Percentiles rank a stretch among this genome's conserved stretches.
Conservation (phyloP, 2,113 vertebrate species). For the Limanda limanda region DNA sequence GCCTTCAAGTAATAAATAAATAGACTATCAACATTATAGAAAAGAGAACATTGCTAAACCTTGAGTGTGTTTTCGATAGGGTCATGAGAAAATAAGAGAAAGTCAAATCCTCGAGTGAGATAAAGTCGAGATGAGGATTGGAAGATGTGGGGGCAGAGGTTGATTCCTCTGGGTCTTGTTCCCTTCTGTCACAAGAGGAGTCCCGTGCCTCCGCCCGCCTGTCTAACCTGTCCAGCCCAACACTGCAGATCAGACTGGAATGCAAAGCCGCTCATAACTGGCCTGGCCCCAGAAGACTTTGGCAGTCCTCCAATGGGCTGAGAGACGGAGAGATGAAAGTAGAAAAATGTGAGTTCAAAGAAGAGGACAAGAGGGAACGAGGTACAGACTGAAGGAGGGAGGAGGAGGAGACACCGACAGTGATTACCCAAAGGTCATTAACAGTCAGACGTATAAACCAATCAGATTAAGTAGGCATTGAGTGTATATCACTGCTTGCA, state of each 20-base stretch:
- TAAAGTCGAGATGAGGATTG: not conserved
- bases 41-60: not conserved
- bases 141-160: slow-evolving; percentile 20
- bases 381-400: not conserved
- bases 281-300: slow-evolving; percentile 13
- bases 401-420: slow-evolving; percentile 5
- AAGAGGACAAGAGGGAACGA: not conserved
- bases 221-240: slow-evolving; percentile 39
- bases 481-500: not conserved
- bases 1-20: no score
- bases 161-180: slow-evolving; percentile 38
- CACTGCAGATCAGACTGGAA: slow-evolving; percentile 37
- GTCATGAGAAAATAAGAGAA: slow-evolving; percentile 5
- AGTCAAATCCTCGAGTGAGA: slow-evolving; percentile 13
- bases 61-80: not conserved
- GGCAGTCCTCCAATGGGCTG: slow-evolving; percentile 32
- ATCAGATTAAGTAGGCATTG: not conserved
- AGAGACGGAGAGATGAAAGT: slow-evolving; percentile 46
- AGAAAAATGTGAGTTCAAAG: slow-evolving; percentile 30
- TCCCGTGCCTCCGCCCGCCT: slow-evolving; percentile 28
- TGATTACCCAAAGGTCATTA: no score
- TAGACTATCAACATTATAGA: no score
- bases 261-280: slow-evolving; percentile 33
- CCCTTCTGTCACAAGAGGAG: slow-evolving; percentile 41
- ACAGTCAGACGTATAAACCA: no score